phyloP scores from a whole-genome alignment of 2,797 vertebrate species.

The Sardinella longiceps region DNA sequence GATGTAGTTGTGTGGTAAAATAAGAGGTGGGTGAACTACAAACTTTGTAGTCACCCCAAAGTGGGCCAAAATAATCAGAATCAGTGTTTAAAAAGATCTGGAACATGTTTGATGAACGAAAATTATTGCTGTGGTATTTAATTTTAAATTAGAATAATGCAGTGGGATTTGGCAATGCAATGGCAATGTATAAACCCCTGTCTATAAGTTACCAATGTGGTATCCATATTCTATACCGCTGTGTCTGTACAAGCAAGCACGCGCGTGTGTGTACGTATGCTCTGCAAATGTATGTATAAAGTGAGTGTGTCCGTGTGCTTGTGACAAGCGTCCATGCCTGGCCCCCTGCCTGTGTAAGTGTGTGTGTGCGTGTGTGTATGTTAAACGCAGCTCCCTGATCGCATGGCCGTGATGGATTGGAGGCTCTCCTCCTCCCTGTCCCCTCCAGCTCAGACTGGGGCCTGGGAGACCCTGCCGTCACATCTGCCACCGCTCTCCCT shows the following conservation, averaged over 20 bases:
- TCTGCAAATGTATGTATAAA: neutral
- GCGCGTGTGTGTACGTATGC: neutral
- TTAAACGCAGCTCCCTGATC: slow-evolving; percentile 3
- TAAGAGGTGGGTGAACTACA: too few species aligned
- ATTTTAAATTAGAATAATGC: too few species aligned
- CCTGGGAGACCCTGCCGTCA: slow-evolving; percentile 67
- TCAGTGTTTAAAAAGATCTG: too few species aligned
- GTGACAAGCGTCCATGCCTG: neutral
- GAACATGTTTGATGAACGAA: too few species aligned
- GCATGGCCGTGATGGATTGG: slow-evolving; percentile 57
- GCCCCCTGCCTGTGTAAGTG: neutral
- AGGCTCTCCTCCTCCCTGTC: slow-evolving; percentile 42
- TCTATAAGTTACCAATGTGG: neutral
- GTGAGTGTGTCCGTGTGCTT: neutral
- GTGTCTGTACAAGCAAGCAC: neutral
- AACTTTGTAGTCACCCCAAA: too few species aligned
- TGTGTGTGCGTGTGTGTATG: slow-evolving; percentile 18
- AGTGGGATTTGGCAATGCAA: too few species aligned
- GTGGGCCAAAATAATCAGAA: too few species aligned
- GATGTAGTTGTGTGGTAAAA: too few species aligned
- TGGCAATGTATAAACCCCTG: too few species aligned
- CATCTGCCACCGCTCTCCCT: slow-evolving; percentile 76
- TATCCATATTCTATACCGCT: neutral
- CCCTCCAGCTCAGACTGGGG: slow-evolving; percentile 39
- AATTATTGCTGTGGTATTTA: too few species aligned